These are phyloP conservation scores for Monarcha castaneiventris DNA, from an alignment of 2,113 vertebrate species.

Conservation along the genomic window DNA sequence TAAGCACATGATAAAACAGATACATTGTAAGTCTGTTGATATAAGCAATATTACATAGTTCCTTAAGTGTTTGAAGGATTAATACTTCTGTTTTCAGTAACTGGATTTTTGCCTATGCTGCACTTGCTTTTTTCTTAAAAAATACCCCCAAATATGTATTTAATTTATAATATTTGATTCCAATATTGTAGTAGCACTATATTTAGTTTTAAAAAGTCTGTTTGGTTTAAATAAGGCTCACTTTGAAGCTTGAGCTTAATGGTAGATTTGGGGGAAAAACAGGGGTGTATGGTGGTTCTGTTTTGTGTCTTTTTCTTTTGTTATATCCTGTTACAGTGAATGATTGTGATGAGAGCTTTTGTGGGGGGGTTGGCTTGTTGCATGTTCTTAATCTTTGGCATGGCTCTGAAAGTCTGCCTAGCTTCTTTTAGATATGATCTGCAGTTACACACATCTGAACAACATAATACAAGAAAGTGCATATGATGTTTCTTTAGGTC, in stretches of 20 bases:
- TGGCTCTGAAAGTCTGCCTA: background rate
- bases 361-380: rapidly evolving
- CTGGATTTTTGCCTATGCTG: background rate
- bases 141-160: background rate
- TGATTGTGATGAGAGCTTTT: background rate
- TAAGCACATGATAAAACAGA: background rate
- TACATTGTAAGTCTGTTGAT: background rate
- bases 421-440: background rate
- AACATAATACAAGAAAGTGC: background rate
- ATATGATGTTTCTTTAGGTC: background rate
- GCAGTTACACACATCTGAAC: background rate
- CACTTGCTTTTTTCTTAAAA: background rate
- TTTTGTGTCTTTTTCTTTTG: background rate
- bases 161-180: background rate
- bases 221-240: background rate
- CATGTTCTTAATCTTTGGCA: background rate
- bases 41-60: background rate
- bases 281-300: background rate
- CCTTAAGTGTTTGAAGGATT: background rate
- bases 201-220: background rate
- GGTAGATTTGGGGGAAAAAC: rapidly evolving
- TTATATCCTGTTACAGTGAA: background rate
- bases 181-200: background rate
- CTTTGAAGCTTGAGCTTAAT: background rate
- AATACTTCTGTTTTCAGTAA: background rate